Evolutionary conservation across 2,113 vertebrate species (phyloP).

Genomic region (Callospermophilus lateralis): DNA sequence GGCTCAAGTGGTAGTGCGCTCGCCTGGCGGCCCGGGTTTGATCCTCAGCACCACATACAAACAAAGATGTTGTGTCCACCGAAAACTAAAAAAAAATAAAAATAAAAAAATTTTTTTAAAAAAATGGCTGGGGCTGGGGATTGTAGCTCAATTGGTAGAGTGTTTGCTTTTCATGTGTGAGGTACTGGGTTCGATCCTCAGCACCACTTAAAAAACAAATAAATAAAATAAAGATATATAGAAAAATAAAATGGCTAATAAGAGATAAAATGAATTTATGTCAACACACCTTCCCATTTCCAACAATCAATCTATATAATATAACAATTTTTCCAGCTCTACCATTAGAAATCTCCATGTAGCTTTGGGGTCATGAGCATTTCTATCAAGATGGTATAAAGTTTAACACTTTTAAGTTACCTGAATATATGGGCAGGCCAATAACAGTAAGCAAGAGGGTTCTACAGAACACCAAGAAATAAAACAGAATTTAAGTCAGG

Average conservation of each 20-base stretch:
- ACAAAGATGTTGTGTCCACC: too few species aligned
- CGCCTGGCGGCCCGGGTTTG: too few species aligned
- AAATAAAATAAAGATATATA: too few species aligned
- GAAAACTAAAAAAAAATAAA: too few species aligned
- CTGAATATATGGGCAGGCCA: not conserved
- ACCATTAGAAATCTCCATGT: not conserved
- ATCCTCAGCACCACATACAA: too few species aligned
- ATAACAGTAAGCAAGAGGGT: not conserved
- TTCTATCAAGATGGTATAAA: slow-evolving; percentile 8
- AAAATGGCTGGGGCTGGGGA: too few species aligned
- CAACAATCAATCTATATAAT: slow-evolving; percentile 32
- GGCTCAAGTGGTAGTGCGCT: too few species aligned
- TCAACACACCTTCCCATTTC: not conserved
- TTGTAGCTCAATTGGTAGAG: too few species aligned
- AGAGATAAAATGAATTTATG: slow-evolving; percentile 46
- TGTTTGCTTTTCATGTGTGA: too few species aligned
- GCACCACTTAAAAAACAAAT: too few species aligned
- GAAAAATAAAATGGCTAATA: slow-evolving; percentile 33
- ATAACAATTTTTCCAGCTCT: slow-evolving; percentile 24
- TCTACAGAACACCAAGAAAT: slow-evolving; percentile 27
- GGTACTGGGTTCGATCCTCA: too few species aligned
- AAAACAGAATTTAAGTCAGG: slow-evolving; percentile 31
- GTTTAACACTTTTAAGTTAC: not conserved
- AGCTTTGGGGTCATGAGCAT: not conserved
- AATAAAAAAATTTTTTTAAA: too few species aligned